Percentiles rank a stretch among this genome's conserved stretches.
These are phyloP conservation scores for Sebastolobus altivelis DNA, from an alignment of 2,797 vertebrate species.

Conservation along the genomic window DNA sequence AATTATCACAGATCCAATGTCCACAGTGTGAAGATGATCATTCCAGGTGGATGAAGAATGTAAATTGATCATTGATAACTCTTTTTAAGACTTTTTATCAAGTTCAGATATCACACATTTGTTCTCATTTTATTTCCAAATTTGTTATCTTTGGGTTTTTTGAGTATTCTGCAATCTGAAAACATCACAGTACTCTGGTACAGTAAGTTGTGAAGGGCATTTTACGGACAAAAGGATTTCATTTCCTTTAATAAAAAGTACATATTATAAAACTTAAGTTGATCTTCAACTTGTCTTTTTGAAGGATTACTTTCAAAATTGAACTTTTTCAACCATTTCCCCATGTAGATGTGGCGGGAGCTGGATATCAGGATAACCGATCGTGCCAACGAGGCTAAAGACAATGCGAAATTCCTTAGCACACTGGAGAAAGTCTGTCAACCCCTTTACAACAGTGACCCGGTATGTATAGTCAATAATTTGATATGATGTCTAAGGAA, in stretches of 20 bases:
- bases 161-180: neutral
- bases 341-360: slow-evolving; percentile 84
- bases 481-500: neutral
- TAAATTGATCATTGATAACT: neutral
- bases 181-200: neutral
- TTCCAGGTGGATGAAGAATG: neutral
- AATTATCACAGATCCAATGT: neutral
- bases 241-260: too few species aligned
- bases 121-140: neutral
- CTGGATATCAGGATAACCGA: slow-evolving; percentile 87
- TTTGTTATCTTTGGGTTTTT: neutral
- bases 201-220: too few species aligned
- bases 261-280: neutral
- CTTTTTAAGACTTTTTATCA: neutral
- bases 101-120: too few species aligned
- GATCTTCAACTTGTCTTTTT: neutral
- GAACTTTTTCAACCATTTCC: neutral
- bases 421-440: slow-evolving; percentile 87
- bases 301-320: neutral
- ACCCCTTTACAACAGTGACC: slow-evolving; percentile 86
- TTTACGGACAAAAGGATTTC: too few species aligned
- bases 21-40: neutral
- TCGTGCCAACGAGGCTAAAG: slow-evolving; percentile 88
- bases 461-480: slow-evolving; percentile 74
- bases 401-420: slow-evolving; percentile 87